phyloP scores from a whole-genome alignment of 2,888 invertebrate species.

The Diplazon laetatorius region DNA sequence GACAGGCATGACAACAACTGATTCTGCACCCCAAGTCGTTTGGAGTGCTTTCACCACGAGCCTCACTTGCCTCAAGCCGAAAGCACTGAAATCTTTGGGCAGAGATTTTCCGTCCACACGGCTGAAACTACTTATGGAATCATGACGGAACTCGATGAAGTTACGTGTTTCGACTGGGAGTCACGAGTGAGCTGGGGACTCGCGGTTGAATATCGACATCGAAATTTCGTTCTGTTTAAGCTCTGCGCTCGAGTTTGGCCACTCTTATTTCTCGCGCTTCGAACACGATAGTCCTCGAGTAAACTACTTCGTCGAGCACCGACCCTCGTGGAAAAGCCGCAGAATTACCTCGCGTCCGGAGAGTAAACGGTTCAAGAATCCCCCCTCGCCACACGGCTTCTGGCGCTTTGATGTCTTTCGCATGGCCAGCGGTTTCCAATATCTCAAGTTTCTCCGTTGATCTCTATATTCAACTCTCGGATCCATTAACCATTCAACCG shows the following conservation, averaged over 20 bases:
- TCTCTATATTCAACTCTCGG: conserved; percentile 9
- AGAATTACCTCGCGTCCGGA: conserved; percentile 10
- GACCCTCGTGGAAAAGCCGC: conserved; percentile 34
- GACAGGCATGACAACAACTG: too few relatives aligned
- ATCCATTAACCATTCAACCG: conserved; percentile 6
- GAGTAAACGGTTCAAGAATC: conserved; percentile 26
- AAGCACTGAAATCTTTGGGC: too few relatives aligned
- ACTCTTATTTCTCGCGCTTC: background rate
- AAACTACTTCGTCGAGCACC: conserved; percentile 42
- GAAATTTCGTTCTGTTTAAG: conserved; percentile 5
- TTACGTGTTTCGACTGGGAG: background rate
- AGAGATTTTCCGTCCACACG: too few relatives aligned
- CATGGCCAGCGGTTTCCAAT: conserved; percentile 22
- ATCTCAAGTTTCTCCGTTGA: conserved; percentile 1
- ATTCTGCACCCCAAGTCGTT: too few relatives aligned
- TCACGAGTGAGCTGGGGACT: background rate
- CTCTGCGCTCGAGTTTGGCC: background rate
- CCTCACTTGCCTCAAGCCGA: background rate
- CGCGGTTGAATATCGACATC: conserved; percentile 2
- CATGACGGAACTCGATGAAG: conserved; percentile 2
- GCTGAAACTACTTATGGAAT: conserved; percentile 7
- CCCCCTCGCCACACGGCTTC: conserved; percentile 1
- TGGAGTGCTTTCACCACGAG: too few relatives aligned
- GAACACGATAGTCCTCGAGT: conserved; percentile 3
- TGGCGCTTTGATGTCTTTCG: conserved; percentile 2